Evolutionary conservation across 2,888 invertebrate species (phyloP).

Genomic region (Perizoma flavofasciatum): DNA sequence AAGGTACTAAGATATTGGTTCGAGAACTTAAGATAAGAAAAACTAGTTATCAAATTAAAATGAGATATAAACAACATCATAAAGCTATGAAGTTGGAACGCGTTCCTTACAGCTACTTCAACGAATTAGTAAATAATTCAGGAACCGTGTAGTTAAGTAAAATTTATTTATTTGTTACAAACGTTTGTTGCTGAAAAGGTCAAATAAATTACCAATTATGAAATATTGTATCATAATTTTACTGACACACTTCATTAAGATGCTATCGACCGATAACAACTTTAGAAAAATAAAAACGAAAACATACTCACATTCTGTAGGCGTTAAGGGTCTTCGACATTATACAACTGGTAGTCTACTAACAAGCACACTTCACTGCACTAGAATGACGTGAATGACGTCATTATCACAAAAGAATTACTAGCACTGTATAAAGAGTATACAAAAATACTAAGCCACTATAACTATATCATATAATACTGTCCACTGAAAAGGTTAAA

Average conservation of each 20-base stretch:
- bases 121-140: too few species aligned
- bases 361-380: slow-evolving; percentile 64
- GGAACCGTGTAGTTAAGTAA: too few species aligned
- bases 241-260: not conserved
- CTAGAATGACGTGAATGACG: slow-evolving; percentile 49
- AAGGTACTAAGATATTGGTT: too few species aligned
- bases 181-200: too few species aligned
- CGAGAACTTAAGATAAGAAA: too few species aligned
- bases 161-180: too few species aligned
- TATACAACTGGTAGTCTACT: slow-evolving; percentile 64
- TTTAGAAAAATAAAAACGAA: slow-evolving; percentile 21
- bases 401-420: slow-evolving; percentile 43
- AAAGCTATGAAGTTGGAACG: too few species aligned
- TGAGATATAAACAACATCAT: too few species aligned
- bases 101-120: too few species aligned
- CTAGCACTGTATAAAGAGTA: slow-evolving; percentile 48
- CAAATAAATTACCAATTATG: too few species aligned
- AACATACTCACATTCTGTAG: slow-evolving; percentile 92
- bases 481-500: slow-evolving; percentile 48
- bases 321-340: slow-evolving; percentile 96
- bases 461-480: slow-evolving; percentile 43
- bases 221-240: too few species aligned
- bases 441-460: slow-evolving; percentile 51
- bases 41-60: too few species aligned
- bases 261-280: not conserved